Base-by-base conservation (phyloP, 2,113 vertebrate genomes). In the Hyla sarda region DNA sequence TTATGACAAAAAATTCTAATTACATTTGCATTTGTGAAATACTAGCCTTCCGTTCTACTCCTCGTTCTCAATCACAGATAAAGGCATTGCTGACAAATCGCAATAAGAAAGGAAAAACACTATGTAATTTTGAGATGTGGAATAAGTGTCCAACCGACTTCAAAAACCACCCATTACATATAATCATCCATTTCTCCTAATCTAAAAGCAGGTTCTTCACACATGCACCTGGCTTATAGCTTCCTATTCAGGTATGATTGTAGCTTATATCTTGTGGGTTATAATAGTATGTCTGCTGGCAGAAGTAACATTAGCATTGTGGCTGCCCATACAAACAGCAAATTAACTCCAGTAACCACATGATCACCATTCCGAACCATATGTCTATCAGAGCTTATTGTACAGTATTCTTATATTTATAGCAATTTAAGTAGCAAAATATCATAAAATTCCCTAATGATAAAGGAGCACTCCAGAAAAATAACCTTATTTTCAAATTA, bases 11-110 rank as follows among this genome's bases (percentile, higher is more conserved):
- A 85, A 86, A 81, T 62, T 56, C 60, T 69, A 85, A 85, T 79
- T 78, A 79, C 83, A 79, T 85, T 85, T 85, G 84, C 84, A 86
- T 81, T 81, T 86, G n/a, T 72, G 67, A 79, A 86, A 86, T 86
- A 56, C 84, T 58, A 80, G 50, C 28, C 76, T 86, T 81, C 32
- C 48, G 37, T 47, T 86, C 62, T 75, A 17, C 3, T 16, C 17
- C 48, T 52, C 25, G 47, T 85, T 86, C 41, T 54, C 41, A 62
- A 48, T 30, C 48, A 50, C 50, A 21, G 65, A 77, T 69, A 78
- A 85, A 85, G 30, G 17, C 56, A 79, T 23, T 45, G 74, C 62
- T 84, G 72, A 84, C 82, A 76, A 84, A 62, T 28, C 82, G 79
- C 60, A 25, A 47, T 11, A 23, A 56, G 73, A 47, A 56, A 32